A percentile compares a stretch with the other conserved stretches of the same genome.
These are phyloP conservation scores for Muricea muricata DNA, from an alignment of 92 coral and sea anemone species.

Conservation along the genomic window DNA sequence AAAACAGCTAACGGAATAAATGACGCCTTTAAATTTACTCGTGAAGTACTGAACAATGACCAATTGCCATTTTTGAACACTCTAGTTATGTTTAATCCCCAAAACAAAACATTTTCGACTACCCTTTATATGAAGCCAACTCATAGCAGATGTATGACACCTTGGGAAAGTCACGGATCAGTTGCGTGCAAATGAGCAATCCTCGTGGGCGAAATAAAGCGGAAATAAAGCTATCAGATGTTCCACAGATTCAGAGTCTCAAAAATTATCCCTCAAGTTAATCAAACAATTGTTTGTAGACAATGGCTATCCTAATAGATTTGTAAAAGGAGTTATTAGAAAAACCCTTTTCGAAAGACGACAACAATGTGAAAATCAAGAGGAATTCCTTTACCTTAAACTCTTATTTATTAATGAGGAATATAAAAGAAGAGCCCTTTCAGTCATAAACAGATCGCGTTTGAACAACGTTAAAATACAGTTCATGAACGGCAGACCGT, in stretches of 20 bases:
- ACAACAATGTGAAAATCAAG: background rate
- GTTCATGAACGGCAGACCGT: slow-evolving; percentile 22
- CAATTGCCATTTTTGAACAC: slow-evolving; percentile 39
- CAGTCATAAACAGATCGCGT: slow-evolving; percentile 11
- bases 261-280: background rate
- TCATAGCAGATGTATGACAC: slow-evolving; percentile 14
- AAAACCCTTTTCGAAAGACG: too few relatives aligned
- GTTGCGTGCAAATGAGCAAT: slow-evolving; percentile 26
- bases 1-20: slow-evolving; percentile 24
- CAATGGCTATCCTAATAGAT: background rate
- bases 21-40: slow-evolving; percentile 33
- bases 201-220: slow-evolving; percentile 30
- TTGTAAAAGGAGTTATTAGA: too few relatives aligned
- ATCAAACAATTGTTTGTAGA: background rate
- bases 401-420: slow-evolving; percentile 45
- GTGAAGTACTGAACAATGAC: slow-evolving; percentile 18
- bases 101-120: slow-evolving; percentile 18
- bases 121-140: slow-evolving; percentile 29
- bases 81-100: slow-evolving; percentile 1
- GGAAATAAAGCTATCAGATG: slow-evolving; percentile 23
- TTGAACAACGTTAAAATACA: slow-evolving; percentile 10
- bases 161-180: background rate
- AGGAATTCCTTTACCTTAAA: background rate
- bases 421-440: slow-evolving; percentile 22
- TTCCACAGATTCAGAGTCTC: slow-evolving; percentile 21